A percentile compares a stretch with the other conserved stretches of the same genome.
Conservation (phyloP, 2,888 invertebrate genomes). For the Erannis defoliaria region DNA sequence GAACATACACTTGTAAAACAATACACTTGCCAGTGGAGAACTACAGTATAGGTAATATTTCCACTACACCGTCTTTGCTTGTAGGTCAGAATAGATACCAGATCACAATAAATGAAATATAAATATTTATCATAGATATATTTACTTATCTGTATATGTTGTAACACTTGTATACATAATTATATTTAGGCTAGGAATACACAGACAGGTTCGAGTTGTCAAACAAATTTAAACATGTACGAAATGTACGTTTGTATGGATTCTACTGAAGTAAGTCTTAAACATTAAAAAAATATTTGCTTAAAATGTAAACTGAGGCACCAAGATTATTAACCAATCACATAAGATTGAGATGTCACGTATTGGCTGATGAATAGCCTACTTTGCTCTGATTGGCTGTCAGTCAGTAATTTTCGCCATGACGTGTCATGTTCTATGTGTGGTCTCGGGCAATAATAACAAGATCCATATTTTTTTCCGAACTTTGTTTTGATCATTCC, state of each 20-base stretch:
- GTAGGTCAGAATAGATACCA: slow-evolving; percentile 44
- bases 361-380: not conserved
- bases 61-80: slow-evolving; percentile 23
- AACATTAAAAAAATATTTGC: not conserved
- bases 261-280: too few species aligned
- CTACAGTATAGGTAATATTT: slow-evolving; percentile 12
- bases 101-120: slow-evolving; percentile 53
- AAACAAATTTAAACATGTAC: too few species aligned
- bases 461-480: not conserved
- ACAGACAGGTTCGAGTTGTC: slow-evolving; percentile 37
- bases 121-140: slow-evolving; percentile 57
- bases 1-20: not conserved
- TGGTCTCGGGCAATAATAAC: not conserved
- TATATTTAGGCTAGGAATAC: slow-evolving; percentile 54
- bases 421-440: not conserved
- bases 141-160: slow-evolving; percentile 78
- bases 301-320: not conserved
- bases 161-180: slow-evolving; percentile 68
- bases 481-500: not conserved
- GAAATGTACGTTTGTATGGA: too few species aligned
- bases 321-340: not conserved
- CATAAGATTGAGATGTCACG: not conserved
- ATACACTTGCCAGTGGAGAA: slow-evolving; percentile 11
- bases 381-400: not conserved
- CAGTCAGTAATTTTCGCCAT: not conserved